These are phyloP conservation scores for Idaea aversata DNA, from an alignment of 2,888 invertebrate genomes.

Conservation along the genomic window DNA sequence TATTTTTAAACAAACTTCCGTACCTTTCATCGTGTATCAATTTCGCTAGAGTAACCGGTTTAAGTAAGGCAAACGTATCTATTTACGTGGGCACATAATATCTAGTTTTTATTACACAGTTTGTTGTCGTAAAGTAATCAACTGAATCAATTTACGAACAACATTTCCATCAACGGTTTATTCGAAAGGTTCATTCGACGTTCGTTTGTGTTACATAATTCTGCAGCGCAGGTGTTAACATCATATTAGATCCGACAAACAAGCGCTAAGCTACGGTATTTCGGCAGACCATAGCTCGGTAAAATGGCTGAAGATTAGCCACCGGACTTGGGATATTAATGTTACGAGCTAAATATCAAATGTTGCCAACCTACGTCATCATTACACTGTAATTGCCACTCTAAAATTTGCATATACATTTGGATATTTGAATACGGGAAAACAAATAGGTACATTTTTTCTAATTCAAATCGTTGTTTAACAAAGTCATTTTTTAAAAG, in stretches of 20 bases:
- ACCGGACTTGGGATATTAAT: slow-evolving; percentile 60
- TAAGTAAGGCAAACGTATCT: not conserved
- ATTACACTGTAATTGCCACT: slow-evolving; percentile 32
- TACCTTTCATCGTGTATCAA: not conserved
- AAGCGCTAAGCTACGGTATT: slow-evolving; percentile 71
- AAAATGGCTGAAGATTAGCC: slow-evolving; percentile 74
- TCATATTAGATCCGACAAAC: slow-evolving; percentile 73
- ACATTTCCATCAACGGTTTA: slow-evolving; percentile 53
- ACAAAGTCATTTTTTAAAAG: slow-evolving; percentile 4
- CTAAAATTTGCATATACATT: slow-evolving; percentile 30
- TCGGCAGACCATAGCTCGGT: slow-evolving; percentile 62
- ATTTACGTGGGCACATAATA: slow-evolving; percentile 12
- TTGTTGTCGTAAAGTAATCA: slow-evolving; percentile 26
- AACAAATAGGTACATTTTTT: slow-evolving; percentile 5
- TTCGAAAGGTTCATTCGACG: slow-evolving; percentile 33
- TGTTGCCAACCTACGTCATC: slow-evolving; percentile 38
- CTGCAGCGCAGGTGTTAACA: slow-evolving; percentile 74
- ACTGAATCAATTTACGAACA: slow-evolving; percentile 30
- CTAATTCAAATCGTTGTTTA: not conserved
- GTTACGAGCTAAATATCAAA: slow-evolving; percentile 58
- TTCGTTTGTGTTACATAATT: slow-evolving; percentile 45
- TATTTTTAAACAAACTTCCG: not conserved
- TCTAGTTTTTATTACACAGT: slow-evolving; percentile 18
- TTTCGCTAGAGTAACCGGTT: not conserved
- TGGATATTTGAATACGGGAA: slow-evolving; percentile 17